A percentile compares a stretch with the other conserved stretches of the same genome.
Evolutionary conservation across 2,888 invertebrate genomes (phyloP).

Genomic region (Dexiosoma caninum): DNA sequence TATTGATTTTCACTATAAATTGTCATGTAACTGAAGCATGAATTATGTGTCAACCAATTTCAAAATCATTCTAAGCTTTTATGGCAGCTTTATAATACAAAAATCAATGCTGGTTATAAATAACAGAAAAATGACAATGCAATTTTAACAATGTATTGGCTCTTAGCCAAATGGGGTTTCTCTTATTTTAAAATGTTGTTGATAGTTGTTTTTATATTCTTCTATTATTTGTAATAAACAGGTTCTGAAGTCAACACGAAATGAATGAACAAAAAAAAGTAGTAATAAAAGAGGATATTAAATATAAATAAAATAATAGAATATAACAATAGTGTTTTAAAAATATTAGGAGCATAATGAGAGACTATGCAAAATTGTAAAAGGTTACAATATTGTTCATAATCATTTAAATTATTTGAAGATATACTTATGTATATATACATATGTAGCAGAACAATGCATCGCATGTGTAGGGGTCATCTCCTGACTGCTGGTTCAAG

Average conservation of each 20-base stretch:
- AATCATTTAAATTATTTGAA: too few relatives aligned
- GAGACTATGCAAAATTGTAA: not conserved
- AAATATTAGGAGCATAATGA: too few relatives aligned
- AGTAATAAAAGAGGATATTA: constrained; percentile 1
- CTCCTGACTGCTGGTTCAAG: too few relatives aligned
- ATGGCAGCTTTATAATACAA: constrained; percentile 36
- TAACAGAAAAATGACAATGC: constrained; percentile 37
- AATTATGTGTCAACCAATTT: constrained; percentile 1
- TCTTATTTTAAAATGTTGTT: not conserved
- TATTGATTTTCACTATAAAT: not conserved
- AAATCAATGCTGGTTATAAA: constrained; percentile 56
- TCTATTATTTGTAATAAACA: not conserved
- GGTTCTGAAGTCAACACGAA: not conserved
- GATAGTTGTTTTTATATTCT: not conserved
- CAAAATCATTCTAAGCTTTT: constrained; percentile 11
- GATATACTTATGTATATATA: too few relatives aligned
- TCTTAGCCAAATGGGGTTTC: constrained; percentile 52
- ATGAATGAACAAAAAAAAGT: not conserved
- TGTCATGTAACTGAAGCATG: not conserved
- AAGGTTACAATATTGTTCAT: too few relatives aligned
- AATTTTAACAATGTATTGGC: constrained; percentile 55
- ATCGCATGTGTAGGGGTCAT: too few relatives aligned
- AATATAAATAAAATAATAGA: constrained; percentile 24
- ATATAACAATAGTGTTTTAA: too few relatives aligned
- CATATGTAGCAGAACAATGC: too few relatives aligned